Evolutionary conservation across 2,797 vertebrate genomes (phyloP).

Genomic region (Arnoldichthys spilopterus): DNA sequence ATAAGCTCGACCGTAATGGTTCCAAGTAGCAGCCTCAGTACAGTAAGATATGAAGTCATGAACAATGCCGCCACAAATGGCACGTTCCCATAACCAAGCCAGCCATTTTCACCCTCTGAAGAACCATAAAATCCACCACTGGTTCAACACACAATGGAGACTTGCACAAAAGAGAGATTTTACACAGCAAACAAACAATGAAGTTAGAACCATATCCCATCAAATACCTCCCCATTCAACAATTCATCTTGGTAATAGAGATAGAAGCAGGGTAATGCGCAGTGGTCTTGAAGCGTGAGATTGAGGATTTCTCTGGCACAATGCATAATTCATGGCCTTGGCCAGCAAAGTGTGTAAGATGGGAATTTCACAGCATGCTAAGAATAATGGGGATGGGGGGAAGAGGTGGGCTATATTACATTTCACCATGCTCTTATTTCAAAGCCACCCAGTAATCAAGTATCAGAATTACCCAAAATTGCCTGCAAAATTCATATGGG

Average conservation of each 20-base stretch:
- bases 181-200: conserved; percentile 90
- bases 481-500: conserved; percentile 84
- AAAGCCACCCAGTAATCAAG: conserved; percentile 67
- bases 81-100: conserved; percentile 66
- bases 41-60: conserved; percentile 81
- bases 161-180: conserved; percentile 76
- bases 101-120: conserved; percentile 62
- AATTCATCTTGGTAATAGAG: conserved; percentile 99
- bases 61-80: conserved; percentile 72
- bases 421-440: conserved; percentile 87
- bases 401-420: conserved; percentile 83
- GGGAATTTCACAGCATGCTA: conserved; percentile 99
- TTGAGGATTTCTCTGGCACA: conserved; percentile 88
- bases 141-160: conserved; percentile 72
- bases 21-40: conserved; percentile 76
- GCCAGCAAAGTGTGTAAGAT: conserved; percentile 99
- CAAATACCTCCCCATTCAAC: conserved; percentile 90
- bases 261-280: conserved; percentile 96
- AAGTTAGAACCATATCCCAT: conserved; percentile 91
- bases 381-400: conserved; percentile 91
- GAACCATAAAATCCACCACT: conserved; percentile 74
- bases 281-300: conserved; percentile 98
- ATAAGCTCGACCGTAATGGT: conserved; percentile 21
- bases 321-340: conserved; percentile 99
- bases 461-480: conserved; percentile 84